A percentile compares a stretch with the other conserved stretches of the same genome.
Conservation (phyloP, 1,140 invertebrate species). For the Aphaenogaster floridana region DNA sequence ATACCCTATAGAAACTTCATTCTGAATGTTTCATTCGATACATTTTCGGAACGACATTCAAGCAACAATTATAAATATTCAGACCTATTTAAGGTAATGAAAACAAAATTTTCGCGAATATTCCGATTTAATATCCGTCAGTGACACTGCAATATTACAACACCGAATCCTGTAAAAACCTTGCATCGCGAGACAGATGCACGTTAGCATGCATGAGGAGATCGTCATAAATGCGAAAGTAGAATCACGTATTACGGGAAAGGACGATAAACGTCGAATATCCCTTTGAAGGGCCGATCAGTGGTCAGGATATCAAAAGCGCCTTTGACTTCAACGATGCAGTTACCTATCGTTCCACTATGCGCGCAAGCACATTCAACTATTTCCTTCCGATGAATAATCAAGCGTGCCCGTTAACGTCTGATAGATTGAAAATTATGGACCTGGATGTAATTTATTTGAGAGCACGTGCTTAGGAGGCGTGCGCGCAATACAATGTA, state of each 20-base stretch:
- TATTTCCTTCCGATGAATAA: constrained; percentile 46
- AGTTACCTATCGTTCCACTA: constrained; percentile 12
- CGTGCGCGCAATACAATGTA: neutral
- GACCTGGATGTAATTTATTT: constrained; percentile 32
- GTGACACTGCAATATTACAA: constrained; percentile 58
- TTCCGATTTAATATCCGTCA: constrained; percentile 16
- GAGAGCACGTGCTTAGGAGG: neutral
- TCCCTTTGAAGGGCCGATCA: constrained; percentile 53
- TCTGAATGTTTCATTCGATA: neutral
- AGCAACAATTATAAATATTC: neutral
- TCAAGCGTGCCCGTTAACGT: constrained; percentile 28
- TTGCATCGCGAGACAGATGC: neutral
- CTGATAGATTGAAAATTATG: constrained; percentile 42
- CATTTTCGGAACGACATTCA: neutral
- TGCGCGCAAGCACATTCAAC: constrained; percentile 36
- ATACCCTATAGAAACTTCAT: neutral
- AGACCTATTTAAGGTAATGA: neutral
- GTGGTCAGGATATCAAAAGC: constrained; percentile 70
- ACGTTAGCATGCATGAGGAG: constrained; percentile 24
- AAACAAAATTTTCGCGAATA: neutral
- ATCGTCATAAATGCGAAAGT: constrained; percentile 60
- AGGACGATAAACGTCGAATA: constrained; percentile 66
- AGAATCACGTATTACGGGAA: constrained; percentile 60
- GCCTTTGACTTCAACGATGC: constrained; percentile 65
- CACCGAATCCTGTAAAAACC: constrained; percentile 41